Percentiles rank a stretch among this genome's conserved stretches.
Evolutionary conservation across 2,113 vertebrate genomes (phyloP).

Genomic region (Ciconia boyciana): DNA sequence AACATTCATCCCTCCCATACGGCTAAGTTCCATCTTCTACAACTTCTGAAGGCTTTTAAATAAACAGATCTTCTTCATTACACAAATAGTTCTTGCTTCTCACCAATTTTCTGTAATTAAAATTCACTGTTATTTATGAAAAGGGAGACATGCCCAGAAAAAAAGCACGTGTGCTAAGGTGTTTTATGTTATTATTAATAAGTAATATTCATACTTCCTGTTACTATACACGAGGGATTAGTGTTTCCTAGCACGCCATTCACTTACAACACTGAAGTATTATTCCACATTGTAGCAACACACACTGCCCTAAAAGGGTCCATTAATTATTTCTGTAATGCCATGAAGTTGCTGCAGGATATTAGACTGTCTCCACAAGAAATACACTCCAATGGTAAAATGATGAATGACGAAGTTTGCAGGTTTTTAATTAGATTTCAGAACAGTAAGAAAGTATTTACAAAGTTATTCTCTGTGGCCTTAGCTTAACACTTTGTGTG

Average conservation of each 20-base stretch:
- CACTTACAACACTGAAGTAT: constrained; percentile 56
- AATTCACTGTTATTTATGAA: not conserved
- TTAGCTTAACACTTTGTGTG: not conserved
- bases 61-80: constrained; percentile 68
- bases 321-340: constrained; percentile 57
- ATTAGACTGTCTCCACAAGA: constrained; percentile 42
- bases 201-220: constrained; percentile 59
- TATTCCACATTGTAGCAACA: constrained; percentile 49
- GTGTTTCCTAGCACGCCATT: constrained; percentile 46
- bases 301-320: constrained; percentile 27
- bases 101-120: constrained; percentile 46
- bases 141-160: not conserved
- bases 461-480: not conserved
- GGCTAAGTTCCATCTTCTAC: constrained; percentile 71
- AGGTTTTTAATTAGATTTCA: constrained; percentile 50
- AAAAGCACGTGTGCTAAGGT: constrained; percentile 22
- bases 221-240: constrained; percentile 57
- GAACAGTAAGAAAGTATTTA: not conserved
- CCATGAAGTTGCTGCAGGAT: constrained; percentile 36
- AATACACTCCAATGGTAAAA: not conserved
- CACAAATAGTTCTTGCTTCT: constrained; percentile 48
- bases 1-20: constrained; percentile 69
- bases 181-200: constrained; percentile 56
- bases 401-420: constrained; percentile 9
- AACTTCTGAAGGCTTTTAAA: constrained; percentile 68